Percentiles rank a stretch among this genome's conserved stretches.
phyloP scores from a whole-genome alignment of 2,113 vertebrate genomes.

The Microtus ochrogaster region DNA sequence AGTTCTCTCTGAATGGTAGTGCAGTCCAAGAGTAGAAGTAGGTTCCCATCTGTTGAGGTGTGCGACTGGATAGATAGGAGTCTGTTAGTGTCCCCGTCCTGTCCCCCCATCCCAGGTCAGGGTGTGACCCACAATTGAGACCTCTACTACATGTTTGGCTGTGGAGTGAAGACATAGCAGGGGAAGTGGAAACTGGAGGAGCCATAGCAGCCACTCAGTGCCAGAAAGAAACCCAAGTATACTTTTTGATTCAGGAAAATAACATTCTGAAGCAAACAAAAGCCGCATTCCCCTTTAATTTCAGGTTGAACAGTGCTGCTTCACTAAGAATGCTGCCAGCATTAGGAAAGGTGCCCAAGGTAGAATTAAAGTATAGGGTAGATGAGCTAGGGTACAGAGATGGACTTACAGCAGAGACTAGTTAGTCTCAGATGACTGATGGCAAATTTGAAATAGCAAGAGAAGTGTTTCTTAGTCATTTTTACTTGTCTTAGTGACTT shows the following conservation, averaged over 20 bases:
- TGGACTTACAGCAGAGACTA: background rate
- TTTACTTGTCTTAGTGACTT: background rate
- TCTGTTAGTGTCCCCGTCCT: background rate
- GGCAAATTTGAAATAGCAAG: background rate
- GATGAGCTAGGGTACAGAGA: background rate
- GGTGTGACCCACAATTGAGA: background rate
- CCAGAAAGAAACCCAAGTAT: background rate
- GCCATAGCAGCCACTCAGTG: too few relatives aligned
- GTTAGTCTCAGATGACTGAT: background rate
- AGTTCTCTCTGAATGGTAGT: background rate
- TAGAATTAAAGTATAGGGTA: background rate
- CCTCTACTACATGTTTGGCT: too few relatives aligned
- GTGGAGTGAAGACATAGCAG: background rate
- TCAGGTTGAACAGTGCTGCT: background rate
- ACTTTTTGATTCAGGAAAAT: background rate
- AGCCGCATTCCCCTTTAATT: background rate
- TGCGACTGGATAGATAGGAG: background rate
- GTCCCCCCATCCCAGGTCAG: background rate
- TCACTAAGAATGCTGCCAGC: background rate
- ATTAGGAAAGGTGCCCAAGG: background rate
- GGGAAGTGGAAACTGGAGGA: background rate
- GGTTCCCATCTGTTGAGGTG: background rate
- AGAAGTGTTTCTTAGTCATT: background rate
- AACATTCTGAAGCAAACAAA: background rate
- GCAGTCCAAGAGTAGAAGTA: background rate